Conservation (phyloP, 2,888 invertebrate species). For the Melanostoma mellinum region DNA sequence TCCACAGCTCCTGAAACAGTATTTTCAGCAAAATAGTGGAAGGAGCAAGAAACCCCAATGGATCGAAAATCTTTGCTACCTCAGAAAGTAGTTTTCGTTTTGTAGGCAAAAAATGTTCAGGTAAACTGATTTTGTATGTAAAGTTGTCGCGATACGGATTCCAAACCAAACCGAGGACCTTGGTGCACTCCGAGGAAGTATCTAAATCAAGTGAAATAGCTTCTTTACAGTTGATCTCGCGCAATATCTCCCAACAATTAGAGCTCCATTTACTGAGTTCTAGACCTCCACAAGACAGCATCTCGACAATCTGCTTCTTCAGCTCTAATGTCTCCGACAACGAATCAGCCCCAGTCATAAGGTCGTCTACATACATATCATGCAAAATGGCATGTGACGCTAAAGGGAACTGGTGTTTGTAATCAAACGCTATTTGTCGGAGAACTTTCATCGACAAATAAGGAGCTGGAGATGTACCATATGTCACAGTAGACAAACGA, state of each 20-base stretch:
- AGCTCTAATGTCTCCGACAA: constrained; percentile 14
- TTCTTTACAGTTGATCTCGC: not conserved
- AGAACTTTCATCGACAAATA: constrained; percentile 64
- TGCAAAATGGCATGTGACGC: constrained; percentile 48
- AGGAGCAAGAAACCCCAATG: constrained; percentile 30
- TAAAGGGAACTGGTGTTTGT: constrained; percentile 25
- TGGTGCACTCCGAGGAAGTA: too few relatives aligned
- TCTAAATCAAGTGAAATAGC: constrained; percentile 15
- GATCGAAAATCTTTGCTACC: constrained; percentile 27
- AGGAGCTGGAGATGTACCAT: constrained; percentile 60
- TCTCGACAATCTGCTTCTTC: constrained; percentile 16
- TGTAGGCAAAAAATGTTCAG: not conserved
- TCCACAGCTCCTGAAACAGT: constrained; percentile 40
- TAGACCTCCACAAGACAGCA: constrained; percentile 23
- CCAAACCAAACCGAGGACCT: constrained; percentile 8
- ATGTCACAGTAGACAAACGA: constrained; percentile 62
- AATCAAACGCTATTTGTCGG: constrained; percentile 43
- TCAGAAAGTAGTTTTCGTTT: constrained; percentile 6
- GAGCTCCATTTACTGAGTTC: constrained; percentile 34
- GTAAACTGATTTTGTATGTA: constrained; percentile 14
- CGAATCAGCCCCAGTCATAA: constrained; percentile 56
- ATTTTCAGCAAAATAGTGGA: constrained; percentile 41
- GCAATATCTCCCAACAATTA: constrained; percentile 11
- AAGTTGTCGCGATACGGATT: constrained; percentile 13
- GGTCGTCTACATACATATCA: constrained; percentile 63